Percentiles rank a stretch among this genome's conserved stretches.
These are phyloP conservation scores for Plemyria rubiginata DNA, from an alignment of 2,888 invertebrate genomes.

Conservation along the genomic window DNA sequence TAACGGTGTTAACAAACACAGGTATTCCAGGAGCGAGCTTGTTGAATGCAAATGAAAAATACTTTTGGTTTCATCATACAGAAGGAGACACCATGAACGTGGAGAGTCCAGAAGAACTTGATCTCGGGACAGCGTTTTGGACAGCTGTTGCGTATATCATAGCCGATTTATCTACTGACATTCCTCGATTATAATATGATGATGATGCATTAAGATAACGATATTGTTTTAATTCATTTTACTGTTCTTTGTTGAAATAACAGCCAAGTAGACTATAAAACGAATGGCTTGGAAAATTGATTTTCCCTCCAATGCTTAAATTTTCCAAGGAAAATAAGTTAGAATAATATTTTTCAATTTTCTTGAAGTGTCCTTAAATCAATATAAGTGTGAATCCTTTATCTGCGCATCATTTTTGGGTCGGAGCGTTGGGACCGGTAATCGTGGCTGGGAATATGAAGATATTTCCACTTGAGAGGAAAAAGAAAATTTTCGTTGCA, in stretches of 20 bases:
- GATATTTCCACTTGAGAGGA: slow-evolving; percentile 53
- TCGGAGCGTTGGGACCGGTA: slow-evolving; percentile 63
- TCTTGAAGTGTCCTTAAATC: slow-evolving; percentile 47
- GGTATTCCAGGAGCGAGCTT: slow-evolving; percentile 91
- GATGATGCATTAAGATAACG: neutral
- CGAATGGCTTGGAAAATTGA: slow-evolving; percentile 6
- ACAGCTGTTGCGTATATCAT: slow-evolving; percentile 91
- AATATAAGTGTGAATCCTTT: slow-evolving; percentile 54
- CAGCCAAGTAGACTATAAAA: neutral
- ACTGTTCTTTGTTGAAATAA: neutral
- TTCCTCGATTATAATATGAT: slow-evolving; percentile 79
- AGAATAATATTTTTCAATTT: slow-evolving; percentile 39
- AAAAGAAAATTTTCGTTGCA: slow-evolving; percentile 51
- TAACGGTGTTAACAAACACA: slow-evolving; percentile 84
- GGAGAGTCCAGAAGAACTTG: slow-evolving; percentile 87
- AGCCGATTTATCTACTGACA: slow-evolving; percentile 89
- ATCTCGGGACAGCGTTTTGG: slow-evolving; percentile 91
- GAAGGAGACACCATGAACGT: slow-evolving; percentile 92
- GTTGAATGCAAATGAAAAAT: slow-evolving; percentile 88
- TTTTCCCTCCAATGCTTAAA: neutral
- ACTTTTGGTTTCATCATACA: slow-evolving; percentile 91
- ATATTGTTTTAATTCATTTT: neutral
- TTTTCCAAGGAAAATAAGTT: slow-evolving; percentile 23
- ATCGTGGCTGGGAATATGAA: slow-evolving; percentile 56
- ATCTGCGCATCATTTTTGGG: slow-evolving; percentile 63